Percentiles rank a stretch among this genome's conserved stretches.
Conservation (phyloP, 2,113 vertebrate species). For the Scortum barcoo region DNA sequence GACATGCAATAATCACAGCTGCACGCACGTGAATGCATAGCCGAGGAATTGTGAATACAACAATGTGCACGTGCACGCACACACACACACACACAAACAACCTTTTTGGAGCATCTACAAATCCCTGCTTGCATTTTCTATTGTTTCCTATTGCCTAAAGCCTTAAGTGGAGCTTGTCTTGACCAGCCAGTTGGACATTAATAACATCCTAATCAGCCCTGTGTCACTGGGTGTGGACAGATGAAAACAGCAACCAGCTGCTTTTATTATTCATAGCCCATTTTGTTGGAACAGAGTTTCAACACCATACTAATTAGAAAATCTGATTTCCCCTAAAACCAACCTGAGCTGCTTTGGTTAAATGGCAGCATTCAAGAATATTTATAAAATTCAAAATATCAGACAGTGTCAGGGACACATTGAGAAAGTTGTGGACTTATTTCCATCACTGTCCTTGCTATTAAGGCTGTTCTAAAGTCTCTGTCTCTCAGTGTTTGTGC, state of each 20-base stretch:
- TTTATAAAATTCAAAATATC: neutral
- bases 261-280: slow-evolving; percentile 69
- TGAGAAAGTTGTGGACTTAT: neutral
- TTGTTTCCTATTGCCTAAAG: slow-evolving; percentile 62
- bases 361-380: neutral
- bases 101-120: slow-evolving; percentile 16
- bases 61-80: neutral
- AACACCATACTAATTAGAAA: slow-evolving; percentile 73
- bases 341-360: neutral
- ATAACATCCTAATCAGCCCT: slow-evolving; percentile 59
- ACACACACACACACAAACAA: slow-evolving; percentile 23
- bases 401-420: neutral
- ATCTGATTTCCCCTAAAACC: slow-evolving; percentile 9
- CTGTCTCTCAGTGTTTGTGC: neutral
- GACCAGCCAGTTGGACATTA: slow-evolving; percentile 52
- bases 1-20: slow-evolving; percentile 73
- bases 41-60: slow-evolving; percentile 25
- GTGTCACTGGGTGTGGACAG: slow-evolving; percentile 75
- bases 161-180: slow-evolving; percentile 9
- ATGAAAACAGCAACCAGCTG: slow-evolving; percentile 42
- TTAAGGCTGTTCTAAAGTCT: neutral
- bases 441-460: neutral
- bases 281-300: slow-evolving; percentile 60
- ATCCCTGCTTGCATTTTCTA: slow-evolving; percentile 9
- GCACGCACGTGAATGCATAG: slow-evolving; percentile 24